phyloP scores from a whole-genome alignment of 2,888 invertebrate genomes.

The Caenorhabditis doughertyi region DNA sequence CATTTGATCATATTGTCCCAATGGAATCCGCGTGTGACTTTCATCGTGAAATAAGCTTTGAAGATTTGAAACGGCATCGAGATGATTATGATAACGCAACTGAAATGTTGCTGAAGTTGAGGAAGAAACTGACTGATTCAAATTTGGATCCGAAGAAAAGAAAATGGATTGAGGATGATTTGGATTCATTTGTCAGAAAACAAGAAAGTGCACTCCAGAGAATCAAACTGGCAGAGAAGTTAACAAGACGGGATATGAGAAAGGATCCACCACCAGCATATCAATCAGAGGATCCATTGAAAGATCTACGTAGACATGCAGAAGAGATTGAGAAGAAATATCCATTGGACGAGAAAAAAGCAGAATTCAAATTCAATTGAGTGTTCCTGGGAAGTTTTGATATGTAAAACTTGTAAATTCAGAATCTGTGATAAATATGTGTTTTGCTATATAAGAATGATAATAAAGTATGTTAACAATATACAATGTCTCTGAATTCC shows the following conservation, averaged over 20 bases:
- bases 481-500: too few relatives aligned
- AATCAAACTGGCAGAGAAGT: constrained; percentile 26
- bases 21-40: constrained; percentile 32
- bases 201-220: constrained; percentile 26
- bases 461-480: too few relatives aligned
- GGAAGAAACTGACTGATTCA: constrained; percentile 18
- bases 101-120: constrained; percentile 8
- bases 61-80: constrained; percentile 21
- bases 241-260: constrained; percentile 15
- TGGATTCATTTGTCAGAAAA: constrained; percentile 19
- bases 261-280: constrained; percentile 26
- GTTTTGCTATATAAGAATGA: too few relatives aligned
- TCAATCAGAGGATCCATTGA: constrained; percentile 22
- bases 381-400: too few relatives aligned
- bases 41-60: constrained; percentile 12
- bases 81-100: constrained; percentile 21
- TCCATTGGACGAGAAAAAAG: neutral
- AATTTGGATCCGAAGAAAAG: constrained; percentile 27
- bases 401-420: too few relatives aligned
- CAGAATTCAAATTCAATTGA: too few relatives aligned
- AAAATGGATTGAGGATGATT: constrained; percentile 39
- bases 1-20: constrained; percentile 28
- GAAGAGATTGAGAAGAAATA: neutral
- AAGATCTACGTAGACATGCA: neutral
- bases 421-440: too few relatives aligned